A percentile compares a stretch with the other conserved stretches of the same genome.
Evolutionary conservation across 2,888 invertebrate genomes (phyloP).

Genomic region (Stenodera caucasica): DNA sequence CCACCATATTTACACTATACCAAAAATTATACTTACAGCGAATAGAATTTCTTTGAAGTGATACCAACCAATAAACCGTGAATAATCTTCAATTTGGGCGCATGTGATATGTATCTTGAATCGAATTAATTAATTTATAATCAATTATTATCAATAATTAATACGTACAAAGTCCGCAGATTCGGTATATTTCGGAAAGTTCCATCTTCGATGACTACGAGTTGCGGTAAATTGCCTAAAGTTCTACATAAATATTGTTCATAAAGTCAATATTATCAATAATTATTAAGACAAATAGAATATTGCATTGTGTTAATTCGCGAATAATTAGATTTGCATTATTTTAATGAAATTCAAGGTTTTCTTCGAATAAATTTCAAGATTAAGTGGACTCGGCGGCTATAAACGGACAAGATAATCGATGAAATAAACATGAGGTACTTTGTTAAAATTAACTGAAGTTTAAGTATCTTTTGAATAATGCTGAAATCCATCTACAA

Average conservation of each 20-base stretch:
- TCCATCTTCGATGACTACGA: constrained; percentile 62
- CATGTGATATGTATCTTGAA: constrained; percentile 69
- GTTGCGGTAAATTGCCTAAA: constrained; percentile 60
- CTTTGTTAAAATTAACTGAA: no score
- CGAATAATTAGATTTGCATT: constrained; percentile 9
- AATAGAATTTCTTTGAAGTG: constrained; percentile 61
- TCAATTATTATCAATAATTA: no score
- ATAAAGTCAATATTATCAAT: not conserved
- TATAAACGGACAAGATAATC: no score
- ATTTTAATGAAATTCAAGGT: constrained; percentile 5
- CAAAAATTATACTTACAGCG: constrained; percentile 60
- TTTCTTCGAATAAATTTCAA: not conserved
- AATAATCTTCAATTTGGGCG: constrained; percentile 63
- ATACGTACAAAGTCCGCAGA: constrained; percentile 55
- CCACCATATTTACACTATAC: not conserved
- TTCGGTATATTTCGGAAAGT: constrained; percentile 63
- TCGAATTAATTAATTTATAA: constrained; percentile 13
- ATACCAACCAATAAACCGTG: constrained; percentile 57
- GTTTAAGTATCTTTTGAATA: no score
- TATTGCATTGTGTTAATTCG: constrained; percentile 8
- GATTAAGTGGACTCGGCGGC: no score
- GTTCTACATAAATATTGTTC: constrained; percentile 57
- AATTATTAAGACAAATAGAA: constrained; percentile 1
- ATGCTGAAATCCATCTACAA: no score
- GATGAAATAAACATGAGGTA: no score